Conservation (phyloP, 2,797 vertebrate species). For the Gobio occitaniae region DNA sequence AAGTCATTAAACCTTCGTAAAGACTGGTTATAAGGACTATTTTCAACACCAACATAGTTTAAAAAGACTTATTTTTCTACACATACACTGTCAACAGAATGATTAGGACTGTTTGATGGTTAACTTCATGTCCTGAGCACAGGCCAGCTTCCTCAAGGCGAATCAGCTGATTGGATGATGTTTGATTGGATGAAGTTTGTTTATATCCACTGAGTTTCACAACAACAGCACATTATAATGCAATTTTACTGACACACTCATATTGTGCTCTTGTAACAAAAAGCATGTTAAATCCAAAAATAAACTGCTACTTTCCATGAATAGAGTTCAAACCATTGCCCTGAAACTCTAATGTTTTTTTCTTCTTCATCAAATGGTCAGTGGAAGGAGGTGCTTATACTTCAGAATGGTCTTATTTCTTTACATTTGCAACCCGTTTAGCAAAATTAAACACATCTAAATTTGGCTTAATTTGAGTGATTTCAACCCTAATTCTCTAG, state of each 20-base stretch:
- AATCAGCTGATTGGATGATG: background rate
- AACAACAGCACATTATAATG: conserved; percentile 2
- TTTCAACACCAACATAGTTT: background rate
- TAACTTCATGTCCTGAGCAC: background rate
- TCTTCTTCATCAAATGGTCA: background rate
- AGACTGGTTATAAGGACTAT: background rate
- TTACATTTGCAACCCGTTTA: background rate
- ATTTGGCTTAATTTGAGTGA: background rate
- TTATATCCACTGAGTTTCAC: conserved; percentile 5
- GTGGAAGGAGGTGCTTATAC: background rate
- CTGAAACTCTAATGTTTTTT: background rate
- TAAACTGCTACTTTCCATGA: background rate
- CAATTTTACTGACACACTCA: background rate
- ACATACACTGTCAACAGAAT: background rate
- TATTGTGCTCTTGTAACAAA: background rate
- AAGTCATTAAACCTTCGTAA: background rate
- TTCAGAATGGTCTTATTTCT: background rate
- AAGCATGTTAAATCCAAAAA: background rate
- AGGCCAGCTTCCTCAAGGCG: background rate
- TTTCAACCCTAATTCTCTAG: background rate
- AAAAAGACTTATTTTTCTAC: background rate
- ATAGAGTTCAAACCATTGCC: background rate
- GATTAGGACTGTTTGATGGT: background rate
- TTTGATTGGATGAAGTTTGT: conserved; percentile 1
- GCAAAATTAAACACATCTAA: background rate